Evolutionary conservation across 2,797 vertebrate species (phyloP).

Genomic region (Mus spretus): DNA sequence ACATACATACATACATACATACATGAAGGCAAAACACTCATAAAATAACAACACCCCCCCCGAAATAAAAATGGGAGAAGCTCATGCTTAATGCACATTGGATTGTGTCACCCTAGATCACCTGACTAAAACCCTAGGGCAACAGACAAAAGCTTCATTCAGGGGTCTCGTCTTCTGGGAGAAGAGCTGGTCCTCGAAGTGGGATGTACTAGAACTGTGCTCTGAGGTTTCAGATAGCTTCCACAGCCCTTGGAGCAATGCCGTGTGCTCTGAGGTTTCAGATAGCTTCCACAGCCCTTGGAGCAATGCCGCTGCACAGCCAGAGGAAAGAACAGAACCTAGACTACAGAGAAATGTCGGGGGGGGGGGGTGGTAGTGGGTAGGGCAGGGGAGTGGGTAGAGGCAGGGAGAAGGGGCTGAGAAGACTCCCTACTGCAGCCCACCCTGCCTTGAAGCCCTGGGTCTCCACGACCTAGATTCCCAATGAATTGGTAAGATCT

Average conservation of each 20-base stretch:
- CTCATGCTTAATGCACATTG: neutral
- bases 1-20: neutral
- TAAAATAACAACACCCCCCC: too few relatives aligned
- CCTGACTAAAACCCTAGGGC: neutral
- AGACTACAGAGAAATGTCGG: neutral
- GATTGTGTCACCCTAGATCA: neutral
- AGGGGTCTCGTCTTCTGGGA: neutral
- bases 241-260: too few relatives aligned
- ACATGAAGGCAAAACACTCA: neutral
- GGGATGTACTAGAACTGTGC: neutral
- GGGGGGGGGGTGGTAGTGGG: too few relatives aligned
- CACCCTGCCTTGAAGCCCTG: neutral
- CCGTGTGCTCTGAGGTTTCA: neutral
- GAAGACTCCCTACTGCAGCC: neutral
- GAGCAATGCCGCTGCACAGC: neutral
- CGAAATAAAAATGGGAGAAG: neutral
- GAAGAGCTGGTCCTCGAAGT: rapidly evolving
- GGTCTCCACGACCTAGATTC: neutral
- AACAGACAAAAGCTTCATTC: neutral
- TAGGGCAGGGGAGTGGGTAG: too few relatives aligned
- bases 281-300: neutral
- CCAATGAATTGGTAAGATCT: neutral
- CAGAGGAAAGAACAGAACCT: neutral
- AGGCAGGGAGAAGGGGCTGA: neutral
- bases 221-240: neutral